Percentiles rank a stretch among this genome's conserved stretches.
Evolutionary conservation across 2,888 invertebrate genomes (phyloP).

Genomic region (Aspidiotus destructor): DNA sequence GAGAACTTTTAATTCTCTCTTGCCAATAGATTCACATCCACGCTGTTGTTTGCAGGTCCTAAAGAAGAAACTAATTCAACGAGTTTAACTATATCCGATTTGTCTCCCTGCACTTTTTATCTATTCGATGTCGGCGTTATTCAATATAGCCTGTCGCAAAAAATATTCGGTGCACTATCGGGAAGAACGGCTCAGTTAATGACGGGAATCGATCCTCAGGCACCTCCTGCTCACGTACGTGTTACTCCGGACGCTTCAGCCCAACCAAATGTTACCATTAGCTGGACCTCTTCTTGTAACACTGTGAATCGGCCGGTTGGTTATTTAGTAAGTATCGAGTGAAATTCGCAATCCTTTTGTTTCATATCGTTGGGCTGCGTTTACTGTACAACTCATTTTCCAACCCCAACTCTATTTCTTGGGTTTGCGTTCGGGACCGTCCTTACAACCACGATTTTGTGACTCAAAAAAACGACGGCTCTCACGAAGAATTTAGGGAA

Average conservation of each 20-base stretch:
- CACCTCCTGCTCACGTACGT: constrained; percentile 58
- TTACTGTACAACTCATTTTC: too few species aligned
- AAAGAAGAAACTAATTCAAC: constrained; percentile 47
- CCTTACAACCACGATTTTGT: too few species aligned
- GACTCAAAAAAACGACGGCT: too few species aligned
- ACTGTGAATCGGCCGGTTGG: constrained; percentile 16
- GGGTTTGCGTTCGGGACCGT: too few species aligned
- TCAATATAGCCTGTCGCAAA: constrained; percentile 49
- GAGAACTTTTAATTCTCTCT: too few species aligned
- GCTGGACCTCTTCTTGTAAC: constrained; percentile 34
- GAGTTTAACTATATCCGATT: constrained; percentile 49
- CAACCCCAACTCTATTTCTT: too few species aligned
- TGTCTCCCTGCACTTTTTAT: constrained; percentile 66
- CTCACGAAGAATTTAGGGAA: too few species aligned
- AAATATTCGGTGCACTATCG: constrained; percentile 50
- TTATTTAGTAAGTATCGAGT: constrained; percentile 29
- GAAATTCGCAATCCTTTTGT: neutral
- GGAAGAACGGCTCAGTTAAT: constrained; percentile 45
- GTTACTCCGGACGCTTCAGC: constrained; percentile 41
- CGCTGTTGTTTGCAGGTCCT: constrained; percentile 42
- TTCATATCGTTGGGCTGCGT: too few species aligned
- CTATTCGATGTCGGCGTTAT: constrained; percentile 59
- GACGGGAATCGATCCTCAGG: constrained; percentile 54
- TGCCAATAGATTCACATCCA: neutral
- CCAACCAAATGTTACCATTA: constrained; percentile 26